Conservation (phyloP, 2,888 invertebrate genomes). For the Polia nebulosa region DNA sequence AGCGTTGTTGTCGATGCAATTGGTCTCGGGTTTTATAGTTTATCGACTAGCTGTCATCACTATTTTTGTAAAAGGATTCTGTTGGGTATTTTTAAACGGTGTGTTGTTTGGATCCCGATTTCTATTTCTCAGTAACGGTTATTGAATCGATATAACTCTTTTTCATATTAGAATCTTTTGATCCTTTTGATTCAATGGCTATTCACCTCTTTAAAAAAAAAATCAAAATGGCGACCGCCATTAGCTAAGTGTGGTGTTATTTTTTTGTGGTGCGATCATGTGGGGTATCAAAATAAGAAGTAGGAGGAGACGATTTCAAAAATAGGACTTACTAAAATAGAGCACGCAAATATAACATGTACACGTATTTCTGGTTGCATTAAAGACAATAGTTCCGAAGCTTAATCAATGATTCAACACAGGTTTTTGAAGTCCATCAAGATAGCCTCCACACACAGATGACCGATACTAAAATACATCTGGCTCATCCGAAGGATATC, state of each 20-base stretch:
- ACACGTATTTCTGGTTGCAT: not conserved
- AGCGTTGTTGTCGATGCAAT: slow-evolving; percentile 47
- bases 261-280: too few relatives aligned
- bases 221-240: too few relatives aligned
- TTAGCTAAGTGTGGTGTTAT: too few relatives aligned
- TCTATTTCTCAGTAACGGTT: not conserved
- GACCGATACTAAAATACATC: slow-evolving; percentile 23
- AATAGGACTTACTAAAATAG: too few relatives aligned
- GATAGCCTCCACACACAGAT: not conserved
- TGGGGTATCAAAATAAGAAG: too few relatives aligned
- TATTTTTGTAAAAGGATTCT: slow-evolving; percentile 4
- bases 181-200: too few relatives aligned
- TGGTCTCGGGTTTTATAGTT: slow-evolving; percentile 30
- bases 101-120: not conserved
- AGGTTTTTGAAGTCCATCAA: slow-evolving; percentile 7
- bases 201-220: too few relatives aligned
- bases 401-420: slow-evolving; percentile 24
- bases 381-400: not conserved
- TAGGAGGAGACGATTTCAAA: too few relatives aligned
- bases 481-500: slow-evolving; percentile 5
- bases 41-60: slow-evolving; percentile 29
- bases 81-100: not conserved
- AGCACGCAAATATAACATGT: too few relatives aligned
- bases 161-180: too few relatives aligned
- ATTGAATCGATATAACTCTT: not conserved